Conservation (phyloP, 2,888 invertebrate genomes). For the Protophormia terraenovae region DNA sequence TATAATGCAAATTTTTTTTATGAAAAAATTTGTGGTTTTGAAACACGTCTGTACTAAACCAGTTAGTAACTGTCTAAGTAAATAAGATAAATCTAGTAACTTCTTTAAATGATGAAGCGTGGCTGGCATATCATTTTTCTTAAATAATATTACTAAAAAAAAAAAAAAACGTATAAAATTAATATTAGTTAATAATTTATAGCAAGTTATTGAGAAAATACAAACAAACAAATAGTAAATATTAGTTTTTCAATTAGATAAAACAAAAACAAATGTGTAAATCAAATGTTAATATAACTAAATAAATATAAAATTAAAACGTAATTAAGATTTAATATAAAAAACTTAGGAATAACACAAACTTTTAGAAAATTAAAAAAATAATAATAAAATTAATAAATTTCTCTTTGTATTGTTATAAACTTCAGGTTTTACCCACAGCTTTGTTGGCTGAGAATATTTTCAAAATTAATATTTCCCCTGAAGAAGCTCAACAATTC, state of each 20-base stretch:
- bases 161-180: not conserved
- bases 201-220: not conserved
- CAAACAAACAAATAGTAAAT: not conserved
- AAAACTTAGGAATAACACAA: too few species aligned
- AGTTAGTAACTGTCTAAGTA: not conserved
- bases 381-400: not conserved
- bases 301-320: not conserved
- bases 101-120: not conserved
- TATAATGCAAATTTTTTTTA: conserved; percentile 6
- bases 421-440: conserved; percentile 72
- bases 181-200: not conserved
- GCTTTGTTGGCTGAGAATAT: conserved; percentile 81
- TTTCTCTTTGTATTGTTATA: not conserved
- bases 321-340: not conserved
- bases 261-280: not conserved
- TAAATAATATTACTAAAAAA: not conserved
- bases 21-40: not conserved
- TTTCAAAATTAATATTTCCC: conserved; percentile 82
- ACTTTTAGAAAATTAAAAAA: too few species aligned
- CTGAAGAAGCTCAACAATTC: conserved; percentile 82
- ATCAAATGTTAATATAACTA: not conserved
- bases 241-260: not conserved
- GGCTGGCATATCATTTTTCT: too few species aligned
- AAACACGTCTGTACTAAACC: conserved; percentile 11
- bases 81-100: not conserved